Conservation (phyloP, 2,797 vertebrate species). For the Danio aesculapii region DNA sequence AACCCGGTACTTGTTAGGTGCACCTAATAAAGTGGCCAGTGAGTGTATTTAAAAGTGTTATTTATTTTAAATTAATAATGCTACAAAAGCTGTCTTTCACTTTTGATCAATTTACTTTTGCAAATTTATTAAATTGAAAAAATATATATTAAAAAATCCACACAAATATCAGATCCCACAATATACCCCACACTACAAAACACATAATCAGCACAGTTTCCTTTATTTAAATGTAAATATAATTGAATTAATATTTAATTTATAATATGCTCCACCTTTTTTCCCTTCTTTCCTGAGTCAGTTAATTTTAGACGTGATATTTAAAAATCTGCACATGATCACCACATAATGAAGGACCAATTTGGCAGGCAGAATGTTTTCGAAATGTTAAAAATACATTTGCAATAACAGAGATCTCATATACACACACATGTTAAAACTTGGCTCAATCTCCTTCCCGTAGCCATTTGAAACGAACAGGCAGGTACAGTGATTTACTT, state of each 20-base stretch:
- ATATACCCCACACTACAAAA: no score
- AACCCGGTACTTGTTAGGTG: no score
- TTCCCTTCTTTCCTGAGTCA: neutral
- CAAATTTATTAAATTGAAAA: no score
- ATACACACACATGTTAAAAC: conserved; percentile 74
- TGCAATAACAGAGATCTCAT: conserved; percentile 47
- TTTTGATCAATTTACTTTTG: no score
- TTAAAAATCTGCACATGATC: conserved; percentile 28
- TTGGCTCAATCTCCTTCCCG: conserved; percentile 72
- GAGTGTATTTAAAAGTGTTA: no score
- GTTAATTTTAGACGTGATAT: conserved; percentile 35
- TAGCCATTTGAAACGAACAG: conserved; percentile 74
- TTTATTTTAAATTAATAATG: no score
- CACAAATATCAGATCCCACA: no score
- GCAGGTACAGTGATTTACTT: conserved; percentile 81
- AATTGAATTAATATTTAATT: neutral
- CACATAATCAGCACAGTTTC: neutral
- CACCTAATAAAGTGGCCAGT: no score
- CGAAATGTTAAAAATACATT: conserved; percentile 49
- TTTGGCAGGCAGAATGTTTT: conserved; percentile 46
- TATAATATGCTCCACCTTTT: neutral
- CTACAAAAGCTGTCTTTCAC: no score
- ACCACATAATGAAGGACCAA: conserved; percentile 34
- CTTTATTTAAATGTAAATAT: neutral
- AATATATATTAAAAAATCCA: no score